A percentile compares a stretch with the other conserved stretches of the same genome.
These are phyloP conservation scores for Garrulus glandarius DNA, from an alignment of 2,797 vertebrate genomes.

Conservation along the genomic window DNA sequence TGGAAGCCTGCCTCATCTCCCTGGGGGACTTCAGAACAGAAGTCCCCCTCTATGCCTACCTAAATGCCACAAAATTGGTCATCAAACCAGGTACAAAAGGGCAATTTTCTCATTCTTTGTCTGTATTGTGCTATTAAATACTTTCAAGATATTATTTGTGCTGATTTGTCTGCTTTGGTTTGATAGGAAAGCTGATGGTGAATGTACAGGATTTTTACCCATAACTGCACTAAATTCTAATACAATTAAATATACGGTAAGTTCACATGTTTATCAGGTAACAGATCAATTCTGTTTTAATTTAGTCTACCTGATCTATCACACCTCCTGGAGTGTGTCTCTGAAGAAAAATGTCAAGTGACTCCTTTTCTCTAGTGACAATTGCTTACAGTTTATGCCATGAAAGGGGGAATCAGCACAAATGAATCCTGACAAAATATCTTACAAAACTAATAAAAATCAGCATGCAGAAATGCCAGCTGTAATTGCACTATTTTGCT, in stretches of 20 bases:
- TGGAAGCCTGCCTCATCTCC: not conserved
- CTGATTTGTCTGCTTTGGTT: not conserved
- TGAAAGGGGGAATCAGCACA: conserved; percentile 29
- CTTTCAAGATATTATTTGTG: not conserved
- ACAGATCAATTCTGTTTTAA: not conserved
- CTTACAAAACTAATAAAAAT: conserved; percentile 56
- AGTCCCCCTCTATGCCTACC: not conserved
- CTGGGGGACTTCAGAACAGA: not conserved
- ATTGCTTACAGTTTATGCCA: conserved; percentile 17
- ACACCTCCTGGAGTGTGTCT: not conserved
- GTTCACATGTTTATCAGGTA: not conserved
- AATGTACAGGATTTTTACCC: not conserved
- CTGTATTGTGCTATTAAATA: not conserved
- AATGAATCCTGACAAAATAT: conserved; percentile 44
- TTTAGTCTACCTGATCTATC: not conserved
- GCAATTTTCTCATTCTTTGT: not conserved
- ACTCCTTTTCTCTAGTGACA: not conserved
- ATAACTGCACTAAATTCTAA: not conserved
- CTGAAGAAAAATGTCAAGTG: not conserved
- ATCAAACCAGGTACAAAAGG: not conserved
- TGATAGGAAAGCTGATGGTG: not conserved
- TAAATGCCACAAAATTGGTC: not conserved
- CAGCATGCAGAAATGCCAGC: conserved; percentile 29
- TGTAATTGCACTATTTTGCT: conserved; percentile 37
- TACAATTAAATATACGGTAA: not conserved